A percentile compares a stretch with the other conserved stretches of the same genome.
Conservation (phyloP, 1,140 invertebrate species). For the Drosophila prosaltans region DNA sequence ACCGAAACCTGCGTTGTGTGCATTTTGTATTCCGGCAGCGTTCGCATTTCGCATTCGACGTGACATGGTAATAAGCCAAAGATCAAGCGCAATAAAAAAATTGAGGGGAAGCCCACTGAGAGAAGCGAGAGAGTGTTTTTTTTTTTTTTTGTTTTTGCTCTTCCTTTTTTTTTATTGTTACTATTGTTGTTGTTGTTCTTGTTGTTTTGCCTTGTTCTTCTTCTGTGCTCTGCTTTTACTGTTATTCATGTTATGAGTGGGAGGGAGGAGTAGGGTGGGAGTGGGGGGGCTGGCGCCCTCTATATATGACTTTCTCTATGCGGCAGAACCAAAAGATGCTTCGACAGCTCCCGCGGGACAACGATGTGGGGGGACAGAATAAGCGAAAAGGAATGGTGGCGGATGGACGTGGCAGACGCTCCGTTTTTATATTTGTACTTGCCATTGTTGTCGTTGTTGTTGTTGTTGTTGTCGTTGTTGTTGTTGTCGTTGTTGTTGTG, state of each 20-base stretch:
- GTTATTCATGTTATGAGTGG: background rate
- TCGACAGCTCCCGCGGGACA: slow-evolving; percentile 21
- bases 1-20: slow-evolving; percentile 25
- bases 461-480: slow-evolving; percentile 34
- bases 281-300: slow-evolving; percentile 54
- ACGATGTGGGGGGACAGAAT: background rate
- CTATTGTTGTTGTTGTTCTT: too few relatives aligned
- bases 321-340: slow-evolving; percentile 42
- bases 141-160: background rate
- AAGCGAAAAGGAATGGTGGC: background rate
- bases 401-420: slow-evolving; percentile 7
- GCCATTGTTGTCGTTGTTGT: slow-evolving; percentile 31
- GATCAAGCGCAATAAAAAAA: slow-evolving; percentile 72
- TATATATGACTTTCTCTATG: background rate
- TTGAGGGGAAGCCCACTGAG: slow-evolving; percentile 15
- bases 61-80: slow-evolving; percentile 81
- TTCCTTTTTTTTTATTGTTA: background rate
- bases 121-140: slow-evolving; percentile 2
- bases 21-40: slow-evolving; percentile 68
- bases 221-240: slow-evolving; percentile 6
- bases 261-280: background rate
- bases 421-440: slow-evolving; percentile 17
- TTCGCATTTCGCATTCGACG: slow-evolving; percentile 72
- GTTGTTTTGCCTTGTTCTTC: background rate
- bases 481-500: too few relatives aligned